Base-by-base conservation (phyloP, 2,888 invertebrate species). In the Caenorhabditis sinica region DNA sequence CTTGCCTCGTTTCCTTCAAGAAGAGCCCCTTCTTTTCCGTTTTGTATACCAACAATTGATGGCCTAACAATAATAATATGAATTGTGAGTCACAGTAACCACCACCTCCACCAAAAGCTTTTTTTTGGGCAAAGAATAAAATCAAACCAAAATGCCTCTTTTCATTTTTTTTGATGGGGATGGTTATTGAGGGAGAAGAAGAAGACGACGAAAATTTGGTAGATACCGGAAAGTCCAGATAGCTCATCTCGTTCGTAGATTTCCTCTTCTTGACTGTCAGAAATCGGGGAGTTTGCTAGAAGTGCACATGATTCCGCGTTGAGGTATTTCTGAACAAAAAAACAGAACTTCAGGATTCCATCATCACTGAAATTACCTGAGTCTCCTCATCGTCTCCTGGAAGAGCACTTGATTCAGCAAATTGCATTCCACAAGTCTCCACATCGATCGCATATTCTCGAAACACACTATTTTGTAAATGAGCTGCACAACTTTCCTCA, bases 1-100 rank as follows among this genome's bases (percentile, higher is more conserved):
- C 45, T 43, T 28, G 11, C 28, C 74, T 53, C 56, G 25, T 58
- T 66, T 66, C 53, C 49, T 74, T 28, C 49, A 25, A 20, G 15
- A 43, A 30, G 5, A 58, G 23, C 20, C 43, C 8, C 15, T 30
- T 23, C 17, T 51, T 45, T 23, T 56, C 56, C 51, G 23, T 61
- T 77, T 61, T 71, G 77, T 77, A 60, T 71, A 77, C 61, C 43
- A 77, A 69, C 69, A 69, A 79, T 40, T 40, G 40, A 40, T 63
- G 33, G 65, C n/a, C 63, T 72, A 75, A 82, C 61, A 73, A 68
- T 49, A 72, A 75, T 56, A 75, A 53, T 56, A 71, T 56, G 30
- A 53, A 75, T 61, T 30, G 30, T 74, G 74, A 65, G 75, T 69
- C 74, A 75, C 68, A 82, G 61, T 75, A 63, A 69, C 74, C 74